These are phyloP conservation scores for Zaprionus gabonicus DNA, from an alignment of 1,140 invertebrate genomes.

Conservation along the genomic window DNA sequence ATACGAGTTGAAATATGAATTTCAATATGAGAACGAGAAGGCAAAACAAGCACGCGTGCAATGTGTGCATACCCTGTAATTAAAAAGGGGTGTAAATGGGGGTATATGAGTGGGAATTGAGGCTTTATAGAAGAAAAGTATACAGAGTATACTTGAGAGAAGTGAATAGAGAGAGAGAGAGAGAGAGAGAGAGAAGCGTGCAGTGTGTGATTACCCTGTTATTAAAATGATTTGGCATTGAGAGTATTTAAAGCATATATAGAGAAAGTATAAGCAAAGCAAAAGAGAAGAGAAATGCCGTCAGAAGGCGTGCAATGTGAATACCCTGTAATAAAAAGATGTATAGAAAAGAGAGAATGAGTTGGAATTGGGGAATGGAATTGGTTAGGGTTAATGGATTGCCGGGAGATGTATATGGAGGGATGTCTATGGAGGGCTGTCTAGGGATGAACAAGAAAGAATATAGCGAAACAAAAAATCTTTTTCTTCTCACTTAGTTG, in stretches of 20 bases:
- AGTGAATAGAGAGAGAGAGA: too few species aligned
- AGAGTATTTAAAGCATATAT: too few species aligned
- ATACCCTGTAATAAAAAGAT: conserved; percentile 10
- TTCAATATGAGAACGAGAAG: conserved; percentile 14
- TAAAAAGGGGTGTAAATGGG: neutral
- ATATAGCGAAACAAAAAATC: neutral
- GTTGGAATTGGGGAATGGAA: neutral
- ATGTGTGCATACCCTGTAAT: conserved; percentile 28
- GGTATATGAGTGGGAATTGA: neutral
- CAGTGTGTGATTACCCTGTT: too few species aligned
- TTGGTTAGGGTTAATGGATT: too few species aligned
- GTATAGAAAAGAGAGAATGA: neutral
- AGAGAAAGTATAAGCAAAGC: too few species aligned
- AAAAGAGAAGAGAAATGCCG: too few species aligned
- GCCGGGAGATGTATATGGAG: too few species aligned
- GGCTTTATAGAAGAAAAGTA: neutral
- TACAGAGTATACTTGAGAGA: neutral
- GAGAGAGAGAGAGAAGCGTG: too few species aligned
- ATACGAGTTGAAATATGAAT: conserved; percentile 25
- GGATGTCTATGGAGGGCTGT: too few species aligned
- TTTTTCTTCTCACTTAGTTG: neutral
- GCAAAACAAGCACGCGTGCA: conserved; percentile 35
- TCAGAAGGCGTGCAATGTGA: neutral
- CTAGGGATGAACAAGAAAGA: neutral
- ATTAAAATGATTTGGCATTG: too few species aligned